Percentiles rank a stretch among this genome's conserved stretches.
Conservation (phyloP, 2,797 vertebrate species). For the Gallinago stenura region DNA sequence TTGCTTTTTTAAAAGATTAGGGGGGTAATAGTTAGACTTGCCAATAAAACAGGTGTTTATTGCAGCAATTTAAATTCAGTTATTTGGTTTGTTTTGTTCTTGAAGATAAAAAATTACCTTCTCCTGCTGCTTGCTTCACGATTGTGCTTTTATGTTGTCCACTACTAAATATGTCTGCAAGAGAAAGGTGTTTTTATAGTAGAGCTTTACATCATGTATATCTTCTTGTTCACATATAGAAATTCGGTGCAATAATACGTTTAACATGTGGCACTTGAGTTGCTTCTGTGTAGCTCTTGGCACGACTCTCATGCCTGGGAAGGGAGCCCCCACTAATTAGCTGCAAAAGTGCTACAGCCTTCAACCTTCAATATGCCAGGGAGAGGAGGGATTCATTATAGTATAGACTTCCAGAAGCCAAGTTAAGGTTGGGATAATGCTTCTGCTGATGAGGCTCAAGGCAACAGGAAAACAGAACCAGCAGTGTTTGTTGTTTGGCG, state of each 20-base stretch:
- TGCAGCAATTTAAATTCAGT: neutral
- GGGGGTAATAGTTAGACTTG: neutral
- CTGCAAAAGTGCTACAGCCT: conserved; percentile 54
- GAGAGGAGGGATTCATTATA: conserved; percentile 53
- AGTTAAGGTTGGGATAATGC: conserved; percentile 51
- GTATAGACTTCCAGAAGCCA: conserved; percentile 39
- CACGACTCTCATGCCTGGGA: neutral
- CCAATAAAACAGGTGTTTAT: neutral
- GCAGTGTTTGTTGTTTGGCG: conserved; percentile 38
- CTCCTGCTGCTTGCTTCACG: neutral
- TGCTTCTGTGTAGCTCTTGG: conserved; percentile 55
- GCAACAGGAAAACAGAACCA: conserved; percentile 36
- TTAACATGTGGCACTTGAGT: conserved; percentile 52
- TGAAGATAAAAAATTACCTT: neutral
- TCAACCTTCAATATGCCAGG: conserved; percentile 61
- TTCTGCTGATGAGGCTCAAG: conserved; percentile 25
- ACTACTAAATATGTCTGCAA: neutral
- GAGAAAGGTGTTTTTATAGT: neutral
- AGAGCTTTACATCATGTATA: conserved; percentile 11
- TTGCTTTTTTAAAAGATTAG: neutral
- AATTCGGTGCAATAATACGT: conserved; percentile 26
- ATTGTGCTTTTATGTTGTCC: neutral
- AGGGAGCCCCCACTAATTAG: conserved; percentile 57
- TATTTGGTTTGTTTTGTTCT: neutral
- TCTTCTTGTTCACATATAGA: conserved; percentile 10